Base-by-base conservation (phyloP, 2,113 vertebrate species). In the Phrynocephalus versicolor region DNA sequence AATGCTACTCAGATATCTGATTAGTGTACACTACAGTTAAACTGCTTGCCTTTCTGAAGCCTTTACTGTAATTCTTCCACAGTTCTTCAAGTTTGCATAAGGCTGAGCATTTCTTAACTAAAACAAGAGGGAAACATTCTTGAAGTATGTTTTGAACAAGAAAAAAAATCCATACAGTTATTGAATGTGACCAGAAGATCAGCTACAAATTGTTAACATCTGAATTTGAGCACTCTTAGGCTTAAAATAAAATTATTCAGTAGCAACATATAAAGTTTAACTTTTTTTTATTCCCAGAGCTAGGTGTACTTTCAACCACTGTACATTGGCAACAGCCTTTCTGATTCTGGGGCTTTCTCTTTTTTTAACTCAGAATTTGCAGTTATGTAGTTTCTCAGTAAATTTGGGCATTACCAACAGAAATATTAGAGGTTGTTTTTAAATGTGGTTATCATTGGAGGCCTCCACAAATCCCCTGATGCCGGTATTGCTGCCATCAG, bases 121-220 rank as follows among this genome's bases (percentile, higher is more conserved):
- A 64, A 58, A 41, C 39, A 65, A 45, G 39, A 58, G 41, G 15
- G 39, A 79, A 71, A 30, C 19, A 21, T 25, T 78, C n/a, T 33
- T 78, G 77, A 35, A 41, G 35, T 5, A 15, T 5, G 14, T 37
- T 60, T 81, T 69, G 45, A 7, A n/a, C n/a, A n/a, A 35, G 55
- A 21, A 33, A 33, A 13, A 35, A 57, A 25, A 41, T 33, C 64
- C 23, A 76, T 55, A 37, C 27, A 82, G 62, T 81, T 81, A 81
- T 75, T 82, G 60, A 55, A 67, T 80, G 69, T 41, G 58, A 88
- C 76, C 62, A 39, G 60, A 45, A 83, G 74, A 55, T 85, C 74
- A 79, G 3, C 76, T 78, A 85, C 75, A 85, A 85, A 84, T 75
- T 76, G 77, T 75, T 82, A 82, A 76, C 65, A 77, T 85, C 77